A percentile compares a stretch with the other conserved stretches of the same genome.
These are phyloP conservation scores for Thecophora atra DNA, from an alignment of 2,888 invertebrate genomes.

Conservation along the genomic window DNA sequence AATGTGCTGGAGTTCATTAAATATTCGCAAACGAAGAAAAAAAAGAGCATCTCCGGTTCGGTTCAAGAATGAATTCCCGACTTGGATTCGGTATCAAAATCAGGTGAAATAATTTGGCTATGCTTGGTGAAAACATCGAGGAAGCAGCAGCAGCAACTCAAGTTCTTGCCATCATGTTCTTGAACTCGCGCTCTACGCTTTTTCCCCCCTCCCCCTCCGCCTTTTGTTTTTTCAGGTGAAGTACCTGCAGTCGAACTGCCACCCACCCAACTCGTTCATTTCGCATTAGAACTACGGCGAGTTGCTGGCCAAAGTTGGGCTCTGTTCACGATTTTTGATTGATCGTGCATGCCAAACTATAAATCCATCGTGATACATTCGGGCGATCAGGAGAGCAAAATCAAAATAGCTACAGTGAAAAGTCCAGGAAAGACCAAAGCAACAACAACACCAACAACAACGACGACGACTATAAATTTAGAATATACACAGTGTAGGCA, in stretches of 20 bases:
- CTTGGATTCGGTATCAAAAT: conserved; percentile 49
- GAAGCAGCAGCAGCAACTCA: background rate
- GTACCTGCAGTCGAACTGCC: background rate
- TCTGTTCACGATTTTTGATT: conserved; percentile 60
- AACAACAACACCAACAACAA: conserved; percentile 30
- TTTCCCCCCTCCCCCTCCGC: no score
- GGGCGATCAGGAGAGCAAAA: conserved; percentile 62
- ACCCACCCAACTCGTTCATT: conserved; percentile 15
- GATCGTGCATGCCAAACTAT: conserved; percentile 67
- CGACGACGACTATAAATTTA: conserved; percentile 25
- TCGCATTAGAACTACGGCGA: conserved; percentile 9
- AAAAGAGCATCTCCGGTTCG: background rate
- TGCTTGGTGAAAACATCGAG: conserved; percentile 39
- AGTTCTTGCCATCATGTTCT: conserved; percentile 20
- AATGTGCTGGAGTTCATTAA: conserved; percentile 20
- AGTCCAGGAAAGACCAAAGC: conserved; percentile 28
- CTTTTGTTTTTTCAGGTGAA: background rate
- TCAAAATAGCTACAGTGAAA: conserved; percentile 32
- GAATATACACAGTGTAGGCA: conserved; percentile 21
- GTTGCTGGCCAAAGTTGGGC: background rate
- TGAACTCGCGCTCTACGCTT: conserved; percentile 8
- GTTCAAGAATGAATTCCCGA: conserved; percentile 2
- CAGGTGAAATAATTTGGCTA: conserved; percentile 67
- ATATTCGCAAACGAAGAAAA: no score
- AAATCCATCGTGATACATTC: conserved; percentile 67